Evolutionary conservation across 2,888 invertebrate species (phyloP), one percentile per base, ranked within the genome.

Genomic region (Argynnis bischoffii): DNA sequence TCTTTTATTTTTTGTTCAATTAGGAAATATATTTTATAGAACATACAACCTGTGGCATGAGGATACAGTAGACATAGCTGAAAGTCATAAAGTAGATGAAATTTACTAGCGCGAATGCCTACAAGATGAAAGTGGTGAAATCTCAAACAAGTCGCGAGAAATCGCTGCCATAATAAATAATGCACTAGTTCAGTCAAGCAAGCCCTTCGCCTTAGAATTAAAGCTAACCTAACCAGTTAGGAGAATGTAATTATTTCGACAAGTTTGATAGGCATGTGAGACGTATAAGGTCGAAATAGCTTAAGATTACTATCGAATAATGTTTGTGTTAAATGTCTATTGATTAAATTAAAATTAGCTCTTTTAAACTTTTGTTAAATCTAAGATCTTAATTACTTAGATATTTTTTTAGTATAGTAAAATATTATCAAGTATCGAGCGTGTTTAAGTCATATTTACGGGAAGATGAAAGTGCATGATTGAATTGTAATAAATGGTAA

Each of bases 61-160:
- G 11, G 11, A 41, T 53, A 46, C 31, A 51, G 16, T 64, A 67
- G 53, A 55, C 47, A 59, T 47, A 47, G 15, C 15, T 66, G 41
- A 26, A 53, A 35, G 35, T 60, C 50, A 71, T 71, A 55, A 66
- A 67, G 65, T 59, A 72, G 60, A 67, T 68, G 67, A 72, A 67
- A 69, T 68, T 67, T 68, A 69, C 69, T 72, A 70, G 70, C 64
- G 63, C 73, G 83, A 84, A 84, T 66, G 18, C 59, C 54, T 85
- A 85, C 86, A 73, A 90, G 88, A 90, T 86, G 92, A 92, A 92
- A 92, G 90, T 91, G 83, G 92, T 86, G 92, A 92, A 92, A 92
- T 89, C 90, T 87, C 76, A 78, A 81, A 83, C 83, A 77, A 81
- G 80, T 83, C 78, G 75, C 86, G 86, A 91, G 92, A 92, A 91